Base-by-base conservation (phyloP, 2,797 vertebrate species). In the Sebastes diploproa region DNA sequence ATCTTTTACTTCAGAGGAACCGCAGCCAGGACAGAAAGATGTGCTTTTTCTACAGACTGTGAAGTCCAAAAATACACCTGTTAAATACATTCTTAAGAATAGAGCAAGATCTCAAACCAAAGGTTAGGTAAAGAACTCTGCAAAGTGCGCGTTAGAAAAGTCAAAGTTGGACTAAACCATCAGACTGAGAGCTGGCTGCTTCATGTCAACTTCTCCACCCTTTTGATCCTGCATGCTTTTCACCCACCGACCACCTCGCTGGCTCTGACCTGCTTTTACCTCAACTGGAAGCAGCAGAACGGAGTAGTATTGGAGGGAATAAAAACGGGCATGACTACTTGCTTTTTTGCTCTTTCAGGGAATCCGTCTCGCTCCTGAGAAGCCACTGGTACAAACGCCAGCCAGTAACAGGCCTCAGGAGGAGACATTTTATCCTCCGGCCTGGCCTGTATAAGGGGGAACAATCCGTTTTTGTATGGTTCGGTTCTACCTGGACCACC, bases 381-480 rank as follows among this genome's bases (percentile, higher is more conserved):
- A 74, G 58, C 55, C 30, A 16, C 62, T 20, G 73, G 64, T 65
- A 46, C 69, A 71, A 84, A 85, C 18, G 13, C 25, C 61, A 30
- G 62, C 59, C 42, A 58, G 84, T 80, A 80, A 79, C 55, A 34
- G 56, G 60, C 82, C 83, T 89, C 84, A 50, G 66, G 42, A 89
- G 86, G 88, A 83, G 77, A 81, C 80, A 76, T 86, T 83, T 85
- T 69, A 76, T 85, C 77, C 76, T 58, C n/a, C 18, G 42, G 79
- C 50, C 65, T 64, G 20, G 75, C 23, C 76, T 81, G 34, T 46
- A 75, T 77, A 34, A 30, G 64, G 62, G 63, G 72, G 78, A 92
- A 83, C 66, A 71, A 83, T 88, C 75, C 7, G 3, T 84, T 88
- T 86, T 72, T 81, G 20, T 85, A 25, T 30, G 70, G 71, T 78